Evolutionary conservation across 2,113 vertebrate species (phyloP).

Genomic region (Melanotaenia duboulayi): DNA sequence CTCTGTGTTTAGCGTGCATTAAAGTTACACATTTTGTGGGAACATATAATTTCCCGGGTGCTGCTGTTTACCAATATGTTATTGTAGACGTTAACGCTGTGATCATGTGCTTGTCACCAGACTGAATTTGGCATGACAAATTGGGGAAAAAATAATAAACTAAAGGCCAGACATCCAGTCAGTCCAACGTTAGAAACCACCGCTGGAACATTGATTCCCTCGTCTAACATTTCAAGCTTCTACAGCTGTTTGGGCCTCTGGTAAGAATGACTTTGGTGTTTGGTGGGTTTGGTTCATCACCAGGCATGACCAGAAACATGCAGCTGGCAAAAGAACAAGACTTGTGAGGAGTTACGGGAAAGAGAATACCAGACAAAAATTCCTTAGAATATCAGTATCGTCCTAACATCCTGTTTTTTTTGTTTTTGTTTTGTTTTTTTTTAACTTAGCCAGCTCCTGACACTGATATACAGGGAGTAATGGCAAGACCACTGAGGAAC

Average conservation of each 20-base stretch:
- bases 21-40: background rate
- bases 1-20: conserved; percentile 18
- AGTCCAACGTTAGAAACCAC: conserved; percentile 13
- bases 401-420: conserved; percentile 30
- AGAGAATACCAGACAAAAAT: conserved; percentile 12
- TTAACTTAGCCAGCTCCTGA: conserved; percentile 2
- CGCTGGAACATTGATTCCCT: conserved; percentile 26
- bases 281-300: conserved; percentile 54
- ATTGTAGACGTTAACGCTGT: background rate
- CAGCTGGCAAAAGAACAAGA: conserved; percentile 3
- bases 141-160: conserved; percentile 24
- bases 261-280: conserved; percentile 69
- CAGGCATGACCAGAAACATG: conserved; percentile 26
- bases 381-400: conserved; percentile 23
- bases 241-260: conserved; percentile 51
- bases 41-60: conserved; percentile 5
- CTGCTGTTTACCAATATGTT: conserved; percentile 5
- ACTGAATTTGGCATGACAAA: conserved; percentile 1
- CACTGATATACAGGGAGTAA: conserved; percentile 4
- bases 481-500: conserved; percentile 4
- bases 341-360: conserved; percentile 25
- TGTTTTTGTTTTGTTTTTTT: background rate
- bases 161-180: background rate
- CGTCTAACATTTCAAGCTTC: conserved; percentile 41
- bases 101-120: conserved; percentile 1